Evolutionary conservation across 2,888 invertebrate species (phyloP).

Genomic region (Drosophila atripex): DNA sequence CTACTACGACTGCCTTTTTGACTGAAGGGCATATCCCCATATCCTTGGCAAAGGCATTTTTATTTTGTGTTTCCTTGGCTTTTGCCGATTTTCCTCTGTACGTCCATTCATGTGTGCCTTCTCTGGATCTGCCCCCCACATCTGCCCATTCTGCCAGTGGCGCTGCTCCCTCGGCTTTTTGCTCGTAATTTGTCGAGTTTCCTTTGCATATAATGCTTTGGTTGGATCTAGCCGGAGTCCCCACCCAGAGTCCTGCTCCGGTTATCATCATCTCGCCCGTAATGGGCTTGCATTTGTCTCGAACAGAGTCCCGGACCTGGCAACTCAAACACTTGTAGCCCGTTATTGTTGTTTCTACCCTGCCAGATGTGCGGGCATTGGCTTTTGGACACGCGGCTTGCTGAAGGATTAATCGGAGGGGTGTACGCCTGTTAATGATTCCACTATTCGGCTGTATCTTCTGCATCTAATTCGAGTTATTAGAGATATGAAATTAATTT

Average conservation of each 20-base stretch:
- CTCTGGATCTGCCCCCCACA: slow-evolving; percentile 15
- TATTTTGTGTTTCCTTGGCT: slow-evolving; percentile 21
- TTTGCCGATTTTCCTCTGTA: slow-evolving; percentile 20
- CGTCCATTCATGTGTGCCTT: slow-evolving; percentile 67
- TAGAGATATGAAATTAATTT: neutral
- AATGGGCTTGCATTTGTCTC: slow-evolving; percentile 51
- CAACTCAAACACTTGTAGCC: slow-evolving; percentile 67
- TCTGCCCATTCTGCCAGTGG: neutral
- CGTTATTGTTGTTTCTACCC: slow-evolving; percentile 39
- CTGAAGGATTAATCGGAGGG: neutral
- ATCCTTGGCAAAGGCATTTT: slow-evolving; percentile 19
- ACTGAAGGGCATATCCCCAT: slow-evolving; percentile 32
- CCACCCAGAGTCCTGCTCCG: slow-evolving; percentile 5
- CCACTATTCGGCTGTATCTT: neutral
- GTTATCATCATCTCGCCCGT: slow-evolving; percentile 38
- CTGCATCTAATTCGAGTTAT: slow-evolving; percentile 1
- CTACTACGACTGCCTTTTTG: slow-evolving; percentile 7
- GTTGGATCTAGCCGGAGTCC: slow-evolving; percentile 1
- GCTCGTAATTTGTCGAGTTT: slow-evolving; percentile 72
- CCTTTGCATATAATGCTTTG: slow-evolving; percentile 56
- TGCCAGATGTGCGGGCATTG: slow-evolving; percentile 28
- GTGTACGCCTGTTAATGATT: slow-evolving; percentile 1
- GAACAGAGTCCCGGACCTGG: slow-evolving; percentile 29
- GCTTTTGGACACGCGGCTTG: slow-evolving; percentile 33
- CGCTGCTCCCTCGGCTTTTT: slow-evolving; percentile 47